Conservation (phyloP, 2,888 invertebrate genomes). For the Ochropleura plecta region DNA sequence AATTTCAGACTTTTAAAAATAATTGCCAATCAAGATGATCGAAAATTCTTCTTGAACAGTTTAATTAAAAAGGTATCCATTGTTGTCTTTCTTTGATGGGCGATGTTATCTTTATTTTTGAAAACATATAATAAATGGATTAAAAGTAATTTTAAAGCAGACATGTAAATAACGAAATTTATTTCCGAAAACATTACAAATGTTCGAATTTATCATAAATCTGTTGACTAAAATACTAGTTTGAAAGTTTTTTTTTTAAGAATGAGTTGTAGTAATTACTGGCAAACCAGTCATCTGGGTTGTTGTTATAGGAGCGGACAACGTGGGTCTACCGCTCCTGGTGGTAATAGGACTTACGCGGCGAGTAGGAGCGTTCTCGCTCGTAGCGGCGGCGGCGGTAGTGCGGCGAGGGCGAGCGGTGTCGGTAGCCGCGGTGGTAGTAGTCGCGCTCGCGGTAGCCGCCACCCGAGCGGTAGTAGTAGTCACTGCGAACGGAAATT, state of each 20-base stretch:
- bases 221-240: slow-evolving; percentile 39
- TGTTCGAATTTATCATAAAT: neutral
- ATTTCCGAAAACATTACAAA: neutral
- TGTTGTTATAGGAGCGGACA: slow-evolving; percentile 33
- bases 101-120: neutral
- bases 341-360: slow-evolving; percentile 92
- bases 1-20: neutral
- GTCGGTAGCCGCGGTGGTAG: slow-evolving; percentile 89
- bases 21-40: slow-evolving; percentile 1
- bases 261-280: slow-evolving; percentile 18
- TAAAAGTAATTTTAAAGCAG: neutral
- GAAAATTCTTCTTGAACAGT: neutral
- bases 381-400: slow-evolving; percentile 93
- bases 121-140: neutral
- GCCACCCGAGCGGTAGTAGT: slow-evolving; percentile 87
- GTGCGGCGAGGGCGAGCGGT: slow-evolving; percentile 94
- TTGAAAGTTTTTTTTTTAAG: neutral
- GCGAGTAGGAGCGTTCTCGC: slow-evolving; percentile 95
- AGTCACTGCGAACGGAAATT: slow-evolving; percentile 66
- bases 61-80: neutral
- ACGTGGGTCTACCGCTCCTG: slow-evolving; percentile 68
- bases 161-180: neutral
- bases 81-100: neutral
- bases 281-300: slow-evolving; percentile 45
- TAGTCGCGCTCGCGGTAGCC: slow-evolving; percentile 90